Evolutionary conservation across 2,797 vertebrate genomes (phyloP), one percentile per base, ranked within the genome.

Genomic region (Neostethus bicornis): DNA sequence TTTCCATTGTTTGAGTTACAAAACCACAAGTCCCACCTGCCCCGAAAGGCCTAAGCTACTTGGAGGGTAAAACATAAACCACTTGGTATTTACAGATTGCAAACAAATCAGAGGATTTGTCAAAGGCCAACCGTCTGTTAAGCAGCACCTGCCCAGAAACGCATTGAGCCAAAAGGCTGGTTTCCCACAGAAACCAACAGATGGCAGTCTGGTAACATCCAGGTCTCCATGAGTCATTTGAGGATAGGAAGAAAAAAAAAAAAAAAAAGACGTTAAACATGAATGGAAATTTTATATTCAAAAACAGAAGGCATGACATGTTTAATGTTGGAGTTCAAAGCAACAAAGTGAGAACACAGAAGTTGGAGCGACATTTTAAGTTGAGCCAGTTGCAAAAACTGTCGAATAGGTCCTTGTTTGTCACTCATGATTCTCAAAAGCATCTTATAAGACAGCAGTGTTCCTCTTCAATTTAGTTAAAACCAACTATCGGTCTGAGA

Each of bases 191-290:
- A 1, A 19, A 42, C 86, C 90, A 87, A 81, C 77, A 91, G 88
- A 86, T 84, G 90, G 88, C 88, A 89, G 81, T 90, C 56, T 85
- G 32, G 87, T 83, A 82, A 71, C 87, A 86, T 26, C 25, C 29
- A 80, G 59, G 29, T 39, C 24, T 17, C 10, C 42, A 42, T 16
- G n/a, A 75, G 21, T 43, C 13, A 14, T 25, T 56, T 9, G 20
- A 4, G 4, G 1, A 13, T 4, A 4, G 6, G 17, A 0, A 3
- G 23, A n/a, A 10, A 3, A 10, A 23, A 31, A 31, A 10, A 7
- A 11, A 19, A 4, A 13, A 1, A 38, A 53, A 17, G 58, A 60
- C 23, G 28, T 50, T 31, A 37, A 42, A 2, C 24, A 41, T 53
- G 67, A 54, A 0, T 19, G 32, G n/a, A n/a, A 10, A n/a, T 67